Base-by-base conservation (phyloP, 2,797 vertebrate genomes). In the Sebastes cheni region DNA sequence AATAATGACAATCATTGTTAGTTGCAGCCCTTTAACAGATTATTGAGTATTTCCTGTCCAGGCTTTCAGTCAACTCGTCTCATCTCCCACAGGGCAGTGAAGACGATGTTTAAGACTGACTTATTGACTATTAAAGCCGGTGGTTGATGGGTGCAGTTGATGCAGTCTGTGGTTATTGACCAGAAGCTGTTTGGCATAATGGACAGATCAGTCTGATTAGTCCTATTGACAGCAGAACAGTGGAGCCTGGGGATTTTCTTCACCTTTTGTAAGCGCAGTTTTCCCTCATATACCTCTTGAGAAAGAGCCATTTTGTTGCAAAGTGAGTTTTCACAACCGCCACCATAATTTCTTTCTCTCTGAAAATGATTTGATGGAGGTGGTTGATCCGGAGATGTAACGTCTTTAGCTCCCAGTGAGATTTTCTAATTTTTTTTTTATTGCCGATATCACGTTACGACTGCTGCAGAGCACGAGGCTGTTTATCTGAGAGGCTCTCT, bases 151-250 rank as follows among this genome's bases (percentile, higher is more conserved):
- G 67, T 54, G 75, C 79, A 60, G 78, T 76, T 86, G 89, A 87
- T 86, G 80, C 72, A 64, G 75, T 54, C 14, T 83, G 86, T 76
- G 82, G 73, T 87, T 89, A 89, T 86, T 82, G 84, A 91, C 36
- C 83, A 25, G 77, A 61, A 85, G 91, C 82, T 87, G 86, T 81
- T 50, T 81, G 79, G 60, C 71, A 16, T 88, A 75, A 85, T 83
- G 82, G 84, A 86, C 55, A 56, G 80, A 83, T 52, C 73, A 8
- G 81, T 88, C 65, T 83, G 90, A 88, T 91, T 68, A 79, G 80
- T 77, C 23, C 23, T 82, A 83, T 86, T 84, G 91, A 88, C 84
- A 68, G 70, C 62, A 20, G 72, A 86, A 61, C 76, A 74, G 80
- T 22, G 50, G 56, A 55, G 72, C 83, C n/a, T 55, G 27, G n/a